A percentile compares a stretch with the other conserved stretches of the same genome.
These are phyloP conservation scores for Yponomeuta evonymella DNA, from an alignment of 2,888 invertebrate species.

Conservation along the genomic window DNA sequence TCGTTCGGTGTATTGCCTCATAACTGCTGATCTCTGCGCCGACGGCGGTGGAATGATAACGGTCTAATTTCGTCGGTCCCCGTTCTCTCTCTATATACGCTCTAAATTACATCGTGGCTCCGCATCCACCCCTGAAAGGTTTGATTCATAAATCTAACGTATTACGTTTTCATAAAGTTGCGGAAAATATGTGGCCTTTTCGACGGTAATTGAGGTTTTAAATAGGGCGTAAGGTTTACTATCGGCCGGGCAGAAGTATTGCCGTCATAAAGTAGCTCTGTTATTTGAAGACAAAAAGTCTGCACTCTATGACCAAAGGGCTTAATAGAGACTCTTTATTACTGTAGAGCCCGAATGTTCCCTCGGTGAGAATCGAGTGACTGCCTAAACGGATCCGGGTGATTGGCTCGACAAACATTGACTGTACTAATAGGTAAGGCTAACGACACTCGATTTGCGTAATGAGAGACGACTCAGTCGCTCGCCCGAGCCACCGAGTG, in stretches of 20 bases:
- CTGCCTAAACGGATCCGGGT: constrained; percentile 29
- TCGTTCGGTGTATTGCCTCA: constrained; percentile 69
- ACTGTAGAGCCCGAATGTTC: not conserved
- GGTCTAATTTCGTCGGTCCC: constrained; percentile 65
- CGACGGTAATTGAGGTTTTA: constrained; percentile 42
- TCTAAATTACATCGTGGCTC: constrained; percentile 68
- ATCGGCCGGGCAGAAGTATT: not conserved
- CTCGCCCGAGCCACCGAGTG: not conserved
- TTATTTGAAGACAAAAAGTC: not conserved
- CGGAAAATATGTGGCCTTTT: constrained; percentile 55
- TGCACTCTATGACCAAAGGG: not conserved
- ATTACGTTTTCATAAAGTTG: constrained; percentile 68
- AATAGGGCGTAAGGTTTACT: constrained; percentile 26
- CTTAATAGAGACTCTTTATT: not conserved
- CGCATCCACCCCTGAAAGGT: constrained; percentile 70
- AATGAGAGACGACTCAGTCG: constrained; percentile 57
- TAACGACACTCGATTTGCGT: constrained; percentile 66
- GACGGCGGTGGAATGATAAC: constrained; percentile 72
- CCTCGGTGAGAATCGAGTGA: not conserved
- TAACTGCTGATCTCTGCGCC: constrained; percentile 68
- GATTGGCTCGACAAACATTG: constrained; percentile 66
- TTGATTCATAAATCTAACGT: constrained; percentile 72
- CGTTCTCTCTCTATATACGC: constrained; percentile 50
- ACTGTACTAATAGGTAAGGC: constrained; percentile 66
- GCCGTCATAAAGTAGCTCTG: not conserved